Base-by-base conservation (phyloP, 2,113 vertebrate species). In the Eudyptes chrysolophus region DNA sequence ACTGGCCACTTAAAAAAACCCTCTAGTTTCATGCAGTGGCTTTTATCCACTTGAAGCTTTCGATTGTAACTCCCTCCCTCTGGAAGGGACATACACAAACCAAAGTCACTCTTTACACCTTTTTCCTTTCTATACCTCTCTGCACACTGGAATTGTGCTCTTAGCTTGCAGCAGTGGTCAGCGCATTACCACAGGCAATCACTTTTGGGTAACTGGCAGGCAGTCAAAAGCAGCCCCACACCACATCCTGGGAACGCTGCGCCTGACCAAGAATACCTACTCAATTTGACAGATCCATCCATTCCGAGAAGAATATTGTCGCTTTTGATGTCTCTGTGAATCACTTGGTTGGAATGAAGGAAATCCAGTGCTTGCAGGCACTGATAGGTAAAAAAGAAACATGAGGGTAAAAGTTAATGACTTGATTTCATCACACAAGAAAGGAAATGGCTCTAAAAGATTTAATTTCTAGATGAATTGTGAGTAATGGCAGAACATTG, bases 351-450 rank as follows among this genome's bases (percentile, higher is more conserved):
- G 90, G 99, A 99, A 97, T 99, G 99, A 49, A 99, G 98, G 98
- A 99, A 99, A 98, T 99, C 99, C 98, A 99, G 97, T 18, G 99
- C 99, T 98, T 99, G 99, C 92, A 99, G 99, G 99, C 99, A 99
- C 99, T 99, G 93, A 72, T 4, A 55, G 87, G 87, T 95, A 64
- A 92, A 79, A 92, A 85, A 97, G 24, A 87, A 96, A 89, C 15
- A 17, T 0, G 4, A 79, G 25, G 34, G 22, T 72, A 81, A 94
- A 93, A 95, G 91, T 83, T 96, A 65, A 74, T 34, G 8, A 71
- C 25, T 20, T 70, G 84, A 96, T 94, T 97, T 97, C 93, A 97
- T 66, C 61, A 93, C 80, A 92, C 5, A 13, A 54, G 55, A 82
- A 46, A 79, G 42, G 17, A 92, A 94, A 91, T 9, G 8, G 51